Percentiles rank a stretch among this genome's conserved stretches.
Conservation (phyloP, 2,797 vertebrate genomes). For the Furcifer pardalis region DNA sequence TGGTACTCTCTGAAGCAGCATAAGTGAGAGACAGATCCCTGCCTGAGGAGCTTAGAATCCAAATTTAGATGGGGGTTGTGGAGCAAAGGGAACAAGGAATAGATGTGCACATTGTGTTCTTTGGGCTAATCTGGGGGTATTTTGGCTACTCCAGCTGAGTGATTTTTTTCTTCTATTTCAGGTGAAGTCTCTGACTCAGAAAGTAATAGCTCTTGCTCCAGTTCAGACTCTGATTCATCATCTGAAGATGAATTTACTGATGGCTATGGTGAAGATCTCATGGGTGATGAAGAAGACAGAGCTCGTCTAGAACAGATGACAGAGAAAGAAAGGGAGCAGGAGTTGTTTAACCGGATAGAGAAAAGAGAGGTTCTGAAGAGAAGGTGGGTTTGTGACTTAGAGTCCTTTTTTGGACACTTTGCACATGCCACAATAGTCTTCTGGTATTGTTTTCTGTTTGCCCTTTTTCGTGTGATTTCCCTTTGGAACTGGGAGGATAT, state of each 20-base stretch:
- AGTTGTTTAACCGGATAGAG: conserved; percentile 97
- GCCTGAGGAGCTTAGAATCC: background rate
- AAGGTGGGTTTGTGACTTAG: conserved; percentile 79
- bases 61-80: background rate
- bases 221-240: conserved; percentile 94
- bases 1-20: background rate
- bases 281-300: conserved; percentile 97
- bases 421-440: background rate
- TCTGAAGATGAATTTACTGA: conserved; percentile 97
- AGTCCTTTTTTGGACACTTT: background rate
- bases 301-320: conserved; percentile 98
- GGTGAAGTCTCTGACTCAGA: conserved; percentile 98
- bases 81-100: background rate
- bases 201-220: conserved; percentile 96
- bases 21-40: background rate
- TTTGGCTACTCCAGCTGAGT: background rate
- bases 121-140: background rate
- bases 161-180: conserved; percentile 66
- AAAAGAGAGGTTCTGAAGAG: conserved; percentile 97
- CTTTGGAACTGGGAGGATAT: background rate
- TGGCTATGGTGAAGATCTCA: conserved; percentile 95
- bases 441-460: background rate
- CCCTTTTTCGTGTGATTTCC: background rate
- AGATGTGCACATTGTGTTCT: background rate
- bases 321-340: conserved; percentile 96